Percentiles rank a stretch among this genome's conserved stretches.
Evolutionary conservation across 2,888 invertebrate species (phyloP).

Genomic region (Alsophila aescularia): DNA sequence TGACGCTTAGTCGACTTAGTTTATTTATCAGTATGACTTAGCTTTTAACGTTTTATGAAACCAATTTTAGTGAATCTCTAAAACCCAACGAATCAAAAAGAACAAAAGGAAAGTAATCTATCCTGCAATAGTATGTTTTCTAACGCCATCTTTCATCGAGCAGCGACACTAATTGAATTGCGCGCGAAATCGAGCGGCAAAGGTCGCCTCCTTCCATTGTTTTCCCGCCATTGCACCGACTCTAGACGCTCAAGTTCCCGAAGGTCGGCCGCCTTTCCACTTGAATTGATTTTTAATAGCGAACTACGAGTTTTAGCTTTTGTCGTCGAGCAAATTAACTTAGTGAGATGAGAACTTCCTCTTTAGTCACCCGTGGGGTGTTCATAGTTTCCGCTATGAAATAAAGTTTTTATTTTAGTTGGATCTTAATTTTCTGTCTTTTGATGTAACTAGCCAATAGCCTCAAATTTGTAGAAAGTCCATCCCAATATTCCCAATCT

Average conservation of each 20-base stretch:
- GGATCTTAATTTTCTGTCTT: neutral
- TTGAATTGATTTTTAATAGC: constrained; percentile 82
- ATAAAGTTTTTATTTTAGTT: neutral
- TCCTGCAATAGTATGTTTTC: constrained; percentile 24
- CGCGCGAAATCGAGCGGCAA: constrained; percentile 83
- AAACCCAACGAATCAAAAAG: no score
- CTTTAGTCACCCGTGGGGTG: constrained; percentile 44
- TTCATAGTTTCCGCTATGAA: constrained; percentile 40
- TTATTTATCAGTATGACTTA: no score
- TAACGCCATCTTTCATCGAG: constrained; percentile 74
- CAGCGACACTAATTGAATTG: constrained; percentile 80
- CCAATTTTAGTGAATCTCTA: no score
- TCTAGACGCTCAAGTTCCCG: constrained; percentile 64
- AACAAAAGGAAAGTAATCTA: constrained; percentile 5
- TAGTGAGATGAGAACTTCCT: constrained; percentile 63
- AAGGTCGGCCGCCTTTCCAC: constrained; percentile 73
- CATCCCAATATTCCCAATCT: no score
- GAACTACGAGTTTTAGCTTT: constrained; percentile 75
- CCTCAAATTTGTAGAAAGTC: no score
- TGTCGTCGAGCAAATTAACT: constrained; percentile 73
- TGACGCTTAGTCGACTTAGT: no score
- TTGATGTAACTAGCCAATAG: no score
- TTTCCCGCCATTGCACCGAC: constrained; percentile 72
- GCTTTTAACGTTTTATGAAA: no score
- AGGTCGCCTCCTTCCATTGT: constrained; percentile 75